Conservation (phyloP, 2,888 invertebrate genomes). For the Philonicus albiceps region DNA sequence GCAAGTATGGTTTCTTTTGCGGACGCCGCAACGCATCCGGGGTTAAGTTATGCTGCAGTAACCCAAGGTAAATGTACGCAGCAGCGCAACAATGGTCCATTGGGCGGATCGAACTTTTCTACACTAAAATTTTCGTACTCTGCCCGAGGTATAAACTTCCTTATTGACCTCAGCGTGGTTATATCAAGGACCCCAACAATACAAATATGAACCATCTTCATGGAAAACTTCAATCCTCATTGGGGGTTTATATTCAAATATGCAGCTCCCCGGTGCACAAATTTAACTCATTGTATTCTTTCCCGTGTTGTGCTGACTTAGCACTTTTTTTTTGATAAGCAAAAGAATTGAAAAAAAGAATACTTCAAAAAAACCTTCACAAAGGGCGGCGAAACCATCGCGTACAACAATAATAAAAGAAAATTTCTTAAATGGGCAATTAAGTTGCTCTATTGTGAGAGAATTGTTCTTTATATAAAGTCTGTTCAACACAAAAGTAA, state of each 20-base stretch:
- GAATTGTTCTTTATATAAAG: not conserved
- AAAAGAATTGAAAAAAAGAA: not conserved
- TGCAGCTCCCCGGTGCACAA: not conserved
- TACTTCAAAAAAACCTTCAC: not conserved
- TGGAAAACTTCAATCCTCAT: not conserved
- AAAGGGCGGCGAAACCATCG: not conserved
- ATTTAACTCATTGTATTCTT: not conserved
- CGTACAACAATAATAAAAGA: constrained; percentile 21
- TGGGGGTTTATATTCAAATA: not conserved
- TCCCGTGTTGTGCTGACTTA: not conserved
- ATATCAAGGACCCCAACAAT: not conserved
- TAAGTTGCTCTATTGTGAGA: constrained; percentile 28
- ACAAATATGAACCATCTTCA: not conserved
- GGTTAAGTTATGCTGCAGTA: not conserved
- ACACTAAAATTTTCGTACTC: not conserved
- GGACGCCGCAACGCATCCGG: not conserved
- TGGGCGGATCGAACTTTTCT: not conserved
- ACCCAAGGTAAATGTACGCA: not conserved
- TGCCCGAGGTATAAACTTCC: not conserved
- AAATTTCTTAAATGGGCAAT: constrained; percentile 30
- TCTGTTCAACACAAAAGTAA: too few species aligned
- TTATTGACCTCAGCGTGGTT: not conserved
- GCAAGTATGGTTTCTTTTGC: not conserved
- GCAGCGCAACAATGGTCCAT: not conserved
- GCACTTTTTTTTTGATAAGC: not conserved